Evolutionary conservation across 2,797 vertebrate species (phyloP), one percentile per base, ranked within the genome.

Genomic region (Danio tinwini): DNA sequence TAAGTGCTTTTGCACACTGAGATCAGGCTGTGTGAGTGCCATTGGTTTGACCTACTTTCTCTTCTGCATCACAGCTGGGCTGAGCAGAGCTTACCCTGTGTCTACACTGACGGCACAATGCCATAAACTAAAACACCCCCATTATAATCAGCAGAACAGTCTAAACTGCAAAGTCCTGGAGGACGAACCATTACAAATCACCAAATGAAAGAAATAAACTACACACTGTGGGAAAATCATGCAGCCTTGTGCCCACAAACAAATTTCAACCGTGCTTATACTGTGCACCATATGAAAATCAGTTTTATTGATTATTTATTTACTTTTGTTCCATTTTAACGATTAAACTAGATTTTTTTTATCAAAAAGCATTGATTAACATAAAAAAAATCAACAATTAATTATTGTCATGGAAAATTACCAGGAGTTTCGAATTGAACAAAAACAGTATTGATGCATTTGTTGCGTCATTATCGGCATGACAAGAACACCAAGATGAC

Each of bases 1-100:
- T 80, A 70, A 81, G 16, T 67, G 78, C 39, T 87, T 83, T 47
- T 67, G 78, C 69, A 68, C 37, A 42, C 71, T 58, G 12, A 21
- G 37, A 63, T 64, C 37, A 50, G 64, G 47, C 62, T 2, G 40
- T 8, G 72, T 59, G 40, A 21, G 44, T 55, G 63, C 37, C 82
- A 71, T 50, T 72, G 72, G 39, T 81, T 86, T 93, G 91, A 94
- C 93, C 91, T 93, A 93, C 92, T 94, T 94, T 83, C 55, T 84
- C 78, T 87, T 88, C 78, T 74, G 82, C 86, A 87, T 88, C 89
- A 89, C 91, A 91, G 92, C 91, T 92, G 91, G 88, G 84, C 84
- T 67, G 55, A 19, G 83, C 82, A 69, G 82, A 90, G 84, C 50
- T 81, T 73, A 45, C 39, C 11, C 39, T 1, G 8, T 6, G 45